Percentiles rank a stretch among this genome's conserved stretches.
Conservation (phyloP, 2,113 vertebrate genomes). For the Litocranius walleri region DNA sequence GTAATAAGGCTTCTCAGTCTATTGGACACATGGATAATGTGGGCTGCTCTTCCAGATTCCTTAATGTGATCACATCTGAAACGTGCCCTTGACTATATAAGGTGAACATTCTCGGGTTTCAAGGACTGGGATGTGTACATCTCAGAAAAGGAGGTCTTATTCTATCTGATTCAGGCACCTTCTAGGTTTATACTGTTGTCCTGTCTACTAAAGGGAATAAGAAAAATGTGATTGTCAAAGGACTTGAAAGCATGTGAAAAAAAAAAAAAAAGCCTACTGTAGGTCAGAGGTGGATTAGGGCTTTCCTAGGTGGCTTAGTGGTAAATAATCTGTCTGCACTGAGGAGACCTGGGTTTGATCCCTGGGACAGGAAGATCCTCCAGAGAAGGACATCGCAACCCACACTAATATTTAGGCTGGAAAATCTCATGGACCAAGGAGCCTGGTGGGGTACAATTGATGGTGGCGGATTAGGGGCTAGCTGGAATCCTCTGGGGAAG, state of each 20-base stretch:
- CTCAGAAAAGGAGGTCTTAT: accelerated
- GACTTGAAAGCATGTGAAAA: background rate
- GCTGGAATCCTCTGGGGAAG: accelerated
- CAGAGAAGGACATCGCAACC: background rate
- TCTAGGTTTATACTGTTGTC: background rate
- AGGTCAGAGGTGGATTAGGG: accelerated
- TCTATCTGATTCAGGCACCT: background rate
- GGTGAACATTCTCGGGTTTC: accelerated
- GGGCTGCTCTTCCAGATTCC: background rate
- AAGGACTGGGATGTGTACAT: no score
- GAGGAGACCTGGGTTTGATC: background rate
- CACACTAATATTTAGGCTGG: background rate
- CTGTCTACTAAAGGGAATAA: background rate
- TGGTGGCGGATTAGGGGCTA: no score
- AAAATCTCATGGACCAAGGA: background rate
- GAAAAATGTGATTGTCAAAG: background rate
- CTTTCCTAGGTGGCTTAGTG: background rate
- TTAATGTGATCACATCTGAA: background rate
- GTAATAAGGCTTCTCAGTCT: background rate
- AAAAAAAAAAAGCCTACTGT: background rate
- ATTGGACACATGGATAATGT: no score
- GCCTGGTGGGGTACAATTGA: background rate
- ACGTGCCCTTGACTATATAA: no score
- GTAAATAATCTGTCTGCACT: background rate
- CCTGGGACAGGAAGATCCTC: background rate